Percentiles rank a stretch among this genome's conserved stretches.
phyloP scores from a whole-genome alignment of 2,113 vertebrate genomes.

The Lampris incognitus region DNA sequence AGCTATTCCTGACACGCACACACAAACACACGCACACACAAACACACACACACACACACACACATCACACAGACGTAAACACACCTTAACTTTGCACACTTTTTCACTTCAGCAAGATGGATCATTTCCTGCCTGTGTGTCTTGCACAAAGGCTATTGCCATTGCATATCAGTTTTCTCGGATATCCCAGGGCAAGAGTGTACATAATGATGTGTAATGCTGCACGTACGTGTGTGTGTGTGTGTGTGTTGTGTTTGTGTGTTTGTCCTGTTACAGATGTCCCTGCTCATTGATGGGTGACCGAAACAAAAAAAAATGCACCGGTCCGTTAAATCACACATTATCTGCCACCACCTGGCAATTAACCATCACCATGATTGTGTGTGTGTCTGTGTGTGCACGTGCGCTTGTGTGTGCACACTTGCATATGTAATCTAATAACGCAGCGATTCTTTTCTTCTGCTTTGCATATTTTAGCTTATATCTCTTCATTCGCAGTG shows the following conservation, averaged over 20 bases:
- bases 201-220: conserved; percentile 35
- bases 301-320: conserved; percentile 80
- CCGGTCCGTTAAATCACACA: conserved; percentile 81
- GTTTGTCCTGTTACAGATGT: conserved; percentile 73
- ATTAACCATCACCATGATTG: conserved; percentile 73
- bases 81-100: conserved; percentile 13
- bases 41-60: background rate
- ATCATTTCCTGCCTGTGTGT: conserved; percentile 43
- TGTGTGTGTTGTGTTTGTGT: conserved; percentile 10
- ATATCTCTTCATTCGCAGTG: conserved; percentile 71
- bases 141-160: conserved; percentile 48
- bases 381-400: background rate
- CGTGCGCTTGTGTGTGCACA: conserved; percentile 13
- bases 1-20: conserved; percentile 31
- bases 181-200: conserved; percentile 54
- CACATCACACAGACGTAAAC: conserved; percentile 5
- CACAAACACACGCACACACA: background rate
- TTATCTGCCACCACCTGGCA: conserved; percentile 81
- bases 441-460: conserved; percentile 58
- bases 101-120: conserved; percentile 29
- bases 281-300: conserved; percentile 74
- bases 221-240: conserved; percentile 3
- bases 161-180: conserved; percentile 52
- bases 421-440: conserved; percentile 66
- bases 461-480: conserved; percentile 66